Percentiles rank a stretch among this genome's conserved stretches.
Conservation (phyloP, 2,797 vertebrate genomes). For the Esox lucius region DNA sequence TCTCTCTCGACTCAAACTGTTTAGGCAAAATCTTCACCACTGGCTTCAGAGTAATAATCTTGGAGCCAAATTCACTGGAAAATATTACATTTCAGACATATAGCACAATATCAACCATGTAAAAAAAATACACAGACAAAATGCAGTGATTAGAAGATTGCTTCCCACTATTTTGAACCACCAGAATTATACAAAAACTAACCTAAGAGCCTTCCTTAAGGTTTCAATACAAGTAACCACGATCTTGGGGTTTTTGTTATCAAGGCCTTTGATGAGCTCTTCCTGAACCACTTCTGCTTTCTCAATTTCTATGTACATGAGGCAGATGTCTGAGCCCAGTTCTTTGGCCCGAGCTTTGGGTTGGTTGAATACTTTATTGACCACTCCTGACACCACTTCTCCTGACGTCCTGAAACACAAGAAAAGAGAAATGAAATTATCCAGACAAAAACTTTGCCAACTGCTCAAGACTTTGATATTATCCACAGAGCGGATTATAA, state of each 20-base stretch:
- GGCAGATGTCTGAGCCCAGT: constrained; percentile 90
- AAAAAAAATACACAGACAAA: constrained; percentile 25
- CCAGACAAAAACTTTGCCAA: background rate
- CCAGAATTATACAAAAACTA: constrained; percentile 43
- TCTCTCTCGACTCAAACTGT: constrained; percentile 97
- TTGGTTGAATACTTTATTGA: constrained; percentile 98
- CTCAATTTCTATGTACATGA: constrained; percentile 96
- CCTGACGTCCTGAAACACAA: constrained; percentile 85
- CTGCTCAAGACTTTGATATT: background rate
- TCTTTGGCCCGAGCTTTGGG: constrained; percentile 98
- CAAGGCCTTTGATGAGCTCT: constrained; percentile 92
- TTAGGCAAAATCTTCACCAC: constrained; percentile 95
- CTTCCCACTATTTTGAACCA: no score
- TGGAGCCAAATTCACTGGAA: constrained; percentile 95
- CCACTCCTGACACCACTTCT: constrained; percentile 94
- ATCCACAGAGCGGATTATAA: background rate
- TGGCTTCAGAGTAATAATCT: constrained; percentile 93
- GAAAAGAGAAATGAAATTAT: background rate
- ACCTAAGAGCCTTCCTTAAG: constrained; percentile 90
- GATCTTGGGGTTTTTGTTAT: constrained; percentile 98
- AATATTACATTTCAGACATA: constrained; percentile 12
- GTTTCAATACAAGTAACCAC: constrained; percentile 91
- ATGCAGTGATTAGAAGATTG: constrained; percentile 20
- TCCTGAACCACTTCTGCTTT: constrained; percentile 93
- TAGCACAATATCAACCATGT: background rate